A percentile compares a stretch with the other conserved stretches of the same genome.
Evolutionary conservation across 1,140 invertebrate species (phyloP).

Genomic region (Microvelia longipes): DNA sequence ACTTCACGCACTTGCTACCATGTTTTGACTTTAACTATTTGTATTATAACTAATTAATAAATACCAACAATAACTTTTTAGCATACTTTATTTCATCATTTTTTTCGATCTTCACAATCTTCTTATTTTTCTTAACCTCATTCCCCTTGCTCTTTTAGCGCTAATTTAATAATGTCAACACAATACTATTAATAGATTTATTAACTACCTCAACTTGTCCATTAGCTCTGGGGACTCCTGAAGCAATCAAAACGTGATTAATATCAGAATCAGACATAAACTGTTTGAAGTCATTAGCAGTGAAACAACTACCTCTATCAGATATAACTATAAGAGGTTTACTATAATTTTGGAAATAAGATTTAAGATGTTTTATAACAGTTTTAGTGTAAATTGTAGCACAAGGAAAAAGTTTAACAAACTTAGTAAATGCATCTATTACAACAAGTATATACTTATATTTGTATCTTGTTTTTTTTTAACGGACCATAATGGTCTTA

Average conservation of each 20-base stretch:
- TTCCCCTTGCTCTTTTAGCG: too few species aligned
- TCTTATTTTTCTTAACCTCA: too few species aligned
- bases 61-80: too few species aligned
- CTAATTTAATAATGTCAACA: neutral
- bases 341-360: slow-evolving; percentile 14
- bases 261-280: slow-evolving; percentile 10
- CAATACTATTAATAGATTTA: neutral
- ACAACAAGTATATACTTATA: slow-evolving; percentile 22
- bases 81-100: too few species aligned
- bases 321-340: slow-evolving; percentile 12
- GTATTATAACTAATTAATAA: too few species aligned
- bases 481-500: neutral
- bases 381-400: slow-evolving; percentile 14
- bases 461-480: neutral
- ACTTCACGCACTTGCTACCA: too few species aligned
- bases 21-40: too few species aligned
- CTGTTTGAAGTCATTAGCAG: slow-evolving; percentile 13
- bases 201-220: neutral
- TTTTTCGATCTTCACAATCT: too few species aligned
- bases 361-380: slow-evolving; percentile 10
- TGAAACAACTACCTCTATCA: slow-evolving; percentile 17
- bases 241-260: neutral
- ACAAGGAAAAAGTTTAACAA: slow-evolving; percentile 11
- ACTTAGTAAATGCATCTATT: slow-evolving; percentile 24
- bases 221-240: neutral